Conservation (phyloP, 2,888 invertebrate genomes). For the Linyphia triangularis region DNA sequence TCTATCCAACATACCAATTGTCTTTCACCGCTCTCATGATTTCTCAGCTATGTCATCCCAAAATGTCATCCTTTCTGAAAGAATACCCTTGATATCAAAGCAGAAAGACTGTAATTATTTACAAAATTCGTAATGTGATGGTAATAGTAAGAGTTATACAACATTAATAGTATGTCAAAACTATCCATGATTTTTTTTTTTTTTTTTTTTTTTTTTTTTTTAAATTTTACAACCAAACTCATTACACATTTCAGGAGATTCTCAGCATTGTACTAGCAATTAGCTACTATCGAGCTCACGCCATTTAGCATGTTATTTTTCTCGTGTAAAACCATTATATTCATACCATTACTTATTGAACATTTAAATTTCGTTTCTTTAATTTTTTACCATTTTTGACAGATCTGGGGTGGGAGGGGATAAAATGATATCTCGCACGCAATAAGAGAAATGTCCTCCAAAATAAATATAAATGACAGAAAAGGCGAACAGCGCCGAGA, state of each 20-base stretch:
- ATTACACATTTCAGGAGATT: background rate
- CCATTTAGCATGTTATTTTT: slow-evolving; percentile 19
- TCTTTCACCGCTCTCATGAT: too few species aligned
- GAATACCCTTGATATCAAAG: too few species aligned
- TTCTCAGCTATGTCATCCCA: too few species aligned
- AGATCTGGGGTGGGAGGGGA: background rate
- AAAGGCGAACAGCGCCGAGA: background rate
- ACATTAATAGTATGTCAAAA: too few species aligned
- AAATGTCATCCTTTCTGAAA: too few species aligned
- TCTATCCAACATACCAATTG: too few species aligned
- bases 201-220: too few species aligned
- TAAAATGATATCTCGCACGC: background rate
- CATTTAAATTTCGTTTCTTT: slow-evolving; percentile 18
- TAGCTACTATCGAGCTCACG: background rate
- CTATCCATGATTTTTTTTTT: too few species aligned
- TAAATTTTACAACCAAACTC: too few species aligned
- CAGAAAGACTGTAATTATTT: too few species aligned
- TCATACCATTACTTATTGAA: background rate
- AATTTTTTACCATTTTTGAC: background rate
- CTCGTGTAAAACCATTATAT: background rate
- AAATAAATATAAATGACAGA: slow-evolving; percentile 23
- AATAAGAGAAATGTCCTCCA: background rate
- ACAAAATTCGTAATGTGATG: too few species aligned
- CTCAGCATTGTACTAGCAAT: background rate
- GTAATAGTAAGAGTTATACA: too few species aligned